A percentile compares a stretch with the other conserved stretches of the same genome.
phyloP scores from a whole-genome alignment of 1,140 invertebrate genomes.

The Hormaphis cornu region DNA sequence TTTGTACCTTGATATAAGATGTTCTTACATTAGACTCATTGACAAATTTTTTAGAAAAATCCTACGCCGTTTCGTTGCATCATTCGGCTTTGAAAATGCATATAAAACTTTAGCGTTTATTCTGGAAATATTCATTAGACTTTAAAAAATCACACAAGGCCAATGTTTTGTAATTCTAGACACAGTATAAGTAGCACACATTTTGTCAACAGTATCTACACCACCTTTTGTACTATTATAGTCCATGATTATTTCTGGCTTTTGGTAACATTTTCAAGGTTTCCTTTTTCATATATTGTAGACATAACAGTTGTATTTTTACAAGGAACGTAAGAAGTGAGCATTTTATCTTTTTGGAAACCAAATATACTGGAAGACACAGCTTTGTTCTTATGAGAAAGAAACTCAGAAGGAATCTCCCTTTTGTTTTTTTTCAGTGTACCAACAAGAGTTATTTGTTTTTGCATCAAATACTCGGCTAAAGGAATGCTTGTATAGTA shows the following conservation, averaged over 20 bases:
- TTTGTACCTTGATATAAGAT: not conserved
- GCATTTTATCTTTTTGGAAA: not conserved
- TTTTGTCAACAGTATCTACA: conserved; percentile 10
- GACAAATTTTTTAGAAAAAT: not conserved
- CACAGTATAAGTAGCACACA: conserved; percentile 27
- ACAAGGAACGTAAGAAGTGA: not conserved
- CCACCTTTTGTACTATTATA: conserved; percentile 34
- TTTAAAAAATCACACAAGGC: conserved; percentile 34
- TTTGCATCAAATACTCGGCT: no score
- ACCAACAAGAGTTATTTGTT: not conserved
- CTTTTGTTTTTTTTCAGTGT: no score
- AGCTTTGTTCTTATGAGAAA: not conserved
- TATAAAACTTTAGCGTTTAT: conserved; percentile 23
- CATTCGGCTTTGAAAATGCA: conserved; percentile 1
- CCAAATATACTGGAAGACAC: not conserved
- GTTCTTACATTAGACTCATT: not conserved
- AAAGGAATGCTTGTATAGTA: not conserved
- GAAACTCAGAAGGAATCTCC: no score
- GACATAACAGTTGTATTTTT: conserved; percentile 8
- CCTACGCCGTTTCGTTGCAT: not conserved
- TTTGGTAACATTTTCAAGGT: not conserved
- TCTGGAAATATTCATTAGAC: conserved; percentile 22
- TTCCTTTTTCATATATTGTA: not conserved
- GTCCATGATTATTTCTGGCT: conserved; percentile 36
- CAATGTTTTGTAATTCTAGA: conserved; percentile 17